Evolutionary conservation across 2,113 vertebrate species (phyloP).

Genomic region (Microcebus griseorufus): DNA sequence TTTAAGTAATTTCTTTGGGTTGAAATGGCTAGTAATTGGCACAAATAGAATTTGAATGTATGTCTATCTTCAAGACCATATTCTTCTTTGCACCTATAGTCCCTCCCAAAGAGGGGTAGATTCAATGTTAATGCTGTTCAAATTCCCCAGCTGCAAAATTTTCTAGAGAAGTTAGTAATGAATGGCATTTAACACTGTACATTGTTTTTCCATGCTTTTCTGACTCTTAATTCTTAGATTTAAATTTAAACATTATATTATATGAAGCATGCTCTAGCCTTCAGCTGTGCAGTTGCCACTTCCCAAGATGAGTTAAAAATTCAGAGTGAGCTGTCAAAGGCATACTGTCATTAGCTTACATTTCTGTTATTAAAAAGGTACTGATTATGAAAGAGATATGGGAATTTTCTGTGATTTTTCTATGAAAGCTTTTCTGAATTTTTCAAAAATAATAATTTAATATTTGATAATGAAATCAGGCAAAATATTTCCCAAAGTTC

Average conservation of each 20-base stretch:
- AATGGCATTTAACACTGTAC: not conserved
- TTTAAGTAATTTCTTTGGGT: not conserved
- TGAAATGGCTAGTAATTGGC: not conserved
- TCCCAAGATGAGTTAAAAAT: slow-evolving; percentile 41
- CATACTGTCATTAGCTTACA: slow-evolving; percentile 52
- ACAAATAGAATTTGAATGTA: not conserved
- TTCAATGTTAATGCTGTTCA: not conserved
- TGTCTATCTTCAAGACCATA: not conserved
- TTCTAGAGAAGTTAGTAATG: not conserved
- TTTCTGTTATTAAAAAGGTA: slow-evolving; percentile 39
- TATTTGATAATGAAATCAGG: slow-evolving; percentile 61
- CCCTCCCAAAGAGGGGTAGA: not conserved
- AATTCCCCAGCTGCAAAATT: not conserved
- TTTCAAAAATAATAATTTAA: slow-evolving; percentile 76
- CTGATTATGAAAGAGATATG: slow-evolving; percentile 72
- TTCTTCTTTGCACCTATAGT: not conserved
- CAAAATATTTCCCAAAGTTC: slow-evolving; percentile 61
- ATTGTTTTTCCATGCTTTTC: not conserved
- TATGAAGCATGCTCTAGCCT: not conserved
- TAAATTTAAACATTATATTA: not conserved
- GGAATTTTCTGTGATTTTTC: slow-evolving; percentile 73
- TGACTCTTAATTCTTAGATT: slow-evolving; percentile 6
- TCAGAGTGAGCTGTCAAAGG: slow-evolving; percentile 52
- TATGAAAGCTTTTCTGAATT: slow-evolving; percentile 66
- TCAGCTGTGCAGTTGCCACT: slow-evolving; percentile 17